Conservation (phyloP, 2,888 invertebrate species). For the Volucella zonaria region DNA sequence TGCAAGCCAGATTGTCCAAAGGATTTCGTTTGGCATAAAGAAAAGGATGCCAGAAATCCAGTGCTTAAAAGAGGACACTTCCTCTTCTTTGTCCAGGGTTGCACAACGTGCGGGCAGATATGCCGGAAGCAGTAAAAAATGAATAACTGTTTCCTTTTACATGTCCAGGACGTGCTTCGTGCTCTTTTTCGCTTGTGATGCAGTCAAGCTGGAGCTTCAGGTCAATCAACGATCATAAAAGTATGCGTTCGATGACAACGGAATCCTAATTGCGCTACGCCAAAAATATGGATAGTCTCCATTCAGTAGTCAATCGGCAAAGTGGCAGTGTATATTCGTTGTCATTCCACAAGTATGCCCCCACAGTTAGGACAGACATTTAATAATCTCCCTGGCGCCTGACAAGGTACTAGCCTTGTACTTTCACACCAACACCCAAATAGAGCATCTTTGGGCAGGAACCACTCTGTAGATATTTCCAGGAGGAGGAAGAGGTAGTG, state of each 20-base stretch:
- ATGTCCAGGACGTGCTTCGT: neutral
- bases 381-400: slow-evolving; percentile 53
- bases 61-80: slow-evolving; percentile 6
- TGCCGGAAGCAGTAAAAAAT: neutral
- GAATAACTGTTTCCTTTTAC: slow-evolving; percentile 1
- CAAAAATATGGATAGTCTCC: neutral
- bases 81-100: neutral
- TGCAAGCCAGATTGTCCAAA: slow-evolving; percentile 6
- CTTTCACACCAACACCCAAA: slow-evolving; percentile 14
- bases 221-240: slow-evolving; percentile 7
- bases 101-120: neutral
- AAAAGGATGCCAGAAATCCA: slow-evolving; percentile 31
- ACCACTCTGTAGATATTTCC: slow-evolving; percentile 26
- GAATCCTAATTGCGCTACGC: slow-evolving; percentile 28
- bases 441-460: neutral
- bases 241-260: slow-evolving; percentile 36
- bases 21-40: neutral
- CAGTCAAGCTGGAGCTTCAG: neutral
- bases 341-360: slow-evolving; percentile 4
- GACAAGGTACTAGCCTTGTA: slow-evolving; percentile 27
- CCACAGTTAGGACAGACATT: slow-evolving; percentile 36
- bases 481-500: slow-evolving; percentile 3
- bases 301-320: slow-evolving; percentile 14
- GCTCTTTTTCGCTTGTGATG: neutral
- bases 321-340: neutral